phyloP scores from a whole-genome alignment of 2,113 vertebrate species.

The Myiopsitta monachus region DNA sequence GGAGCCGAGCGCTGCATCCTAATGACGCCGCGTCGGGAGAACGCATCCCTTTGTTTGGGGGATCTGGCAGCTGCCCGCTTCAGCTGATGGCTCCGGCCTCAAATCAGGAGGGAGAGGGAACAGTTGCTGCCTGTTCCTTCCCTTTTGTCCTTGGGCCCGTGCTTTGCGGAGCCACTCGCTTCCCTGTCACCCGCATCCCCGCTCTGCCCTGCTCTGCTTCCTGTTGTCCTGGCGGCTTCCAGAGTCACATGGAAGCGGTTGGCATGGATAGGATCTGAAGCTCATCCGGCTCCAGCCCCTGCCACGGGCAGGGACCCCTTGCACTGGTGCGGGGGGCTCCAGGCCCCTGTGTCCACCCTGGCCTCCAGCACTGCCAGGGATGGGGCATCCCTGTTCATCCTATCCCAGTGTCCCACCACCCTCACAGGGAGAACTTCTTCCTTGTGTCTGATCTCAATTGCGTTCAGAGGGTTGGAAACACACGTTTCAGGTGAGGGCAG shows the following conservation, averaged over 20 bases:
- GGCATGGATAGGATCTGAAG: background rate
- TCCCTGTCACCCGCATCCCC: too few species aligned
- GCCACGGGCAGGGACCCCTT: too few species aligned
- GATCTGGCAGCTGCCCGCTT: background rate
- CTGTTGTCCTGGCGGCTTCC: background rate
- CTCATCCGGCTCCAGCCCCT: background rate
- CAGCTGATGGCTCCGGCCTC: background rate
- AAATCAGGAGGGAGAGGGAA: background rate
- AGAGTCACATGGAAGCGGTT: background rate
- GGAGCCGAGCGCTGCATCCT: background rate
- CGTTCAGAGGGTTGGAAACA: background rate
- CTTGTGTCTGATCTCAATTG: too few species aligned
- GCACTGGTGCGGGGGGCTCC: too few species aligned
- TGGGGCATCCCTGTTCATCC: background rate
- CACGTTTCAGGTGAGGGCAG: fast-evolving
- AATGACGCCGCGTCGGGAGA: background rate
- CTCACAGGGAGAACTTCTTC: too few species aligned
- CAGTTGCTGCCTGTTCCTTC: background rate
- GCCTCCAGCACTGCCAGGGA: too few species aligned
- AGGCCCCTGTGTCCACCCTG: too few species aligned
- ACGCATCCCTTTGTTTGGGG: background rate
- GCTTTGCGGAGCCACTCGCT: background rate
- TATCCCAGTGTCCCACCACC: background rate
- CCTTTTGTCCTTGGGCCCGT: background rate
- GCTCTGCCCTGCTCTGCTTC: background rate